Evolutionary conservation across 2,888 invertebrate species (phyloP).

Genomic region (Amphipyra berbera): DNA sequence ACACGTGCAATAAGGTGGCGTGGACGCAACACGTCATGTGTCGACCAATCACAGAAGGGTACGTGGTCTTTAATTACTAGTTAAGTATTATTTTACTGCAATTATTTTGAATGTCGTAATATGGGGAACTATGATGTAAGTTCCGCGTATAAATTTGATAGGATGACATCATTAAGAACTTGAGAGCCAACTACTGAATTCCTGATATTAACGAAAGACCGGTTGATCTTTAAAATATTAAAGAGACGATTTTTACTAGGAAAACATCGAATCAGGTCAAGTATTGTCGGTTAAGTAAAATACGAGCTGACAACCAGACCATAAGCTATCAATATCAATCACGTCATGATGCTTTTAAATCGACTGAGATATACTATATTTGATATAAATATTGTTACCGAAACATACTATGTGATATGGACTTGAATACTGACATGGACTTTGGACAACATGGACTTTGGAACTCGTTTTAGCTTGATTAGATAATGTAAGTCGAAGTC

Average conservation of each 20-base stretch:
- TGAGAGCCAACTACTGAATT: too few relatives aligned
- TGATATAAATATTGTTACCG: too few relatives aligned
- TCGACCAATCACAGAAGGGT: slow-evolving; percentile 38
- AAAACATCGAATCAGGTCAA: neutral
- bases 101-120: neutral
- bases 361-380: neutral
- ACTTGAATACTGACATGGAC: too few relatives aligned
- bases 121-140: neutral
- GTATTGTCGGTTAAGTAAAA: neutral
- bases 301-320: neutral
- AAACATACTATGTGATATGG: too few relatives aligned
- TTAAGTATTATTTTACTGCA: neutral
- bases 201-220: neutral
- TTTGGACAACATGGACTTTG: slow-evolving; percentile 5
- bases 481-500: neutral
- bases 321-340: neutral
- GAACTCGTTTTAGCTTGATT: slow-evolving; percentile 2
- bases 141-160: neutral
- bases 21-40: slow-evolving; percentile 34
- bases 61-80: slow-evolving; percentile 18
- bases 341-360: neutral
- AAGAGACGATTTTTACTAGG: too few relatives aligned
- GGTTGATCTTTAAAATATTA: neutral
- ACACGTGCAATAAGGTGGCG: slow-evolving; percentile 35
- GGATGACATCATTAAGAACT: neutral